Conservation (phyloP, 2,888 invertebrate genomes). For the Chloroclysta siterata region DNA sequence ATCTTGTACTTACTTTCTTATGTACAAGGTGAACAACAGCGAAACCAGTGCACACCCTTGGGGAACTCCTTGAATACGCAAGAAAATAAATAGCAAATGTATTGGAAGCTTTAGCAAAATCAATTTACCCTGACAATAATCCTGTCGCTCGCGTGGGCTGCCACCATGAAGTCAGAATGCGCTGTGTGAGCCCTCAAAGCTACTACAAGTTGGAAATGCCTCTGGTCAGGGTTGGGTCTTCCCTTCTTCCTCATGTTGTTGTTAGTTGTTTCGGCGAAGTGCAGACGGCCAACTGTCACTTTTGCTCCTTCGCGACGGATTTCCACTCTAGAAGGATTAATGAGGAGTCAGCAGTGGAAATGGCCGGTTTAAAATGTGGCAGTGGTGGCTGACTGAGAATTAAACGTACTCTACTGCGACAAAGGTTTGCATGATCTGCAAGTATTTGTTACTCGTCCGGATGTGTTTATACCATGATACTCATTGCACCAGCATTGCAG, state of each 20-base stretch:
- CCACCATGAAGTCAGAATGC: conserved; percentile 91
- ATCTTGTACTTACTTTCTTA: too few species aligned
- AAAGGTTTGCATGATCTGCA: too few species aligned
- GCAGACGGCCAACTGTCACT: conserved; percentile 97
- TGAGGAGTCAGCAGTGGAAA: background rate
- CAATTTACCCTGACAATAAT: conserved; percentile 96
- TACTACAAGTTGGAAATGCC: conserved; percentile 98
- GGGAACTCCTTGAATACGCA: background rate
- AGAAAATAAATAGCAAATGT: background rate
- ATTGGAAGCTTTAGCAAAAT: conserved; percentile 7
- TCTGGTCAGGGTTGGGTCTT: conserved; percentile 98
- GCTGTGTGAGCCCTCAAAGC: conserved; percentile 95
- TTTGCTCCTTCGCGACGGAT: conserved; percentile 95
- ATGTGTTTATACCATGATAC: too few species aligned
- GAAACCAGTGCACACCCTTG: conserved; percentile 11
- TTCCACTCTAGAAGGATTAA: conserved; percentile 87
- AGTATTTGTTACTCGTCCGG: too few species aligned
- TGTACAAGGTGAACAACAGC: background rate
- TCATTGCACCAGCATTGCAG: too few species aligned
- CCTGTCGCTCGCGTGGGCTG: conserved; percentile 96
- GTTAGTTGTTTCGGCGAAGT: conserved; percentile 99
- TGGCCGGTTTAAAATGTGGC: too few species aligned
- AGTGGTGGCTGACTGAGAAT: too few species aligned
- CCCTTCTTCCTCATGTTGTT: conserved; percentile 99
- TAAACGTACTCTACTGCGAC: too few species aligned